Evolutionary conservation across 1,140 invertebrate species (phyloP).

Genomic region (Heliconius eleuchia): DNA sequence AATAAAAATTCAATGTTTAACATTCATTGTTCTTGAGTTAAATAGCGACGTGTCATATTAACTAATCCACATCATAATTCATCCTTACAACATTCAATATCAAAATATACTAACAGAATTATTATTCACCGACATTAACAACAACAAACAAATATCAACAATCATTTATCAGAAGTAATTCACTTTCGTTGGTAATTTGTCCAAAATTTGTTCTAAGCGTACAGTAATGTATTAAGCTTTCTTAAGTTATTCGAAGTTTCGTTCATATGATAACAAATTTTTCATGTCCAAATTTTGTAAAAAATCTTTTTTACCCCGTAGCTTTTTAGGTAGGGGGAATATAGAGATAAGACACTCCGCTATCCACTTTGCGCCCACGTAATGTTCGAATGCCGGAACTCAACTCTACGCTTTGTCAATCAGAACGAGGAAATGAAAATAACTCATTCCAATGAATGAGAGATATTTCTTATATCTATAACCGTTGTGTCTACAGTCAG

Average conservation of each 20-base stretch:
- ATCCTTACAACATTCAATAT: neutral
- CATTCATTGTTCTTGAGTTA: too few species aligned
- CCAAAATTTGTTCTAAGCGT: neutral
- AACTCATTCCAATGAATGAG: too few species aligned
- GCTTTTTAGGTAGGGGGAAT: neutral
- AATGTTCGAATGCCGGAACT: too few species aligned
- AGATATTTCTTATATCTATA: too few species aligned
- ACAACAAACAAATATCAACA: conserved; percentile 4
- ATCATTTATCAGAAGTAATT: conserved; percentile 14
- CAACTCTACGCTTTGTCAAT: too few species aligned
- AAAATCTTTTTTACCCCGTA: too few species aligned
- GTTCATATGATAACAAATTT: neutral
- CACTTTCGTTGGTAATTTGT: neutral
- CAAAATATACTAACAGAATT: neutral
- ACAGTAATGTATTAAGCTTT: conserved; percentile 1
- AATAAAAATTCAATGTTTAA: too few species aligned
- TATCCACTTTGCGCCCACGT: too few species aligned
- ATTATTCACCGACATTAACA: neutral
- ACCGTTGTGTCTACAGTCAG: too few species aligned
- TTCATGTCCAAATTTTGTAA: neutral
- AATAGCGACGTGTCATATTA: neutral
- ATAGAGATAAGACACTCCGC: neutral
- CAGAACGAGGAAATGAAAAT: too few species aligned
- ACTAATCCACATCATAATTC: neutral
- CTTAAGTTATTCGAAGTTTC: neutral